A percentile compares a stretch with the other conserved stretches of the same genome.
phyloP scores from a whole-genome alignment of 2,113 vertebrate species.

The Thamnophis sirtalis region DNA sequence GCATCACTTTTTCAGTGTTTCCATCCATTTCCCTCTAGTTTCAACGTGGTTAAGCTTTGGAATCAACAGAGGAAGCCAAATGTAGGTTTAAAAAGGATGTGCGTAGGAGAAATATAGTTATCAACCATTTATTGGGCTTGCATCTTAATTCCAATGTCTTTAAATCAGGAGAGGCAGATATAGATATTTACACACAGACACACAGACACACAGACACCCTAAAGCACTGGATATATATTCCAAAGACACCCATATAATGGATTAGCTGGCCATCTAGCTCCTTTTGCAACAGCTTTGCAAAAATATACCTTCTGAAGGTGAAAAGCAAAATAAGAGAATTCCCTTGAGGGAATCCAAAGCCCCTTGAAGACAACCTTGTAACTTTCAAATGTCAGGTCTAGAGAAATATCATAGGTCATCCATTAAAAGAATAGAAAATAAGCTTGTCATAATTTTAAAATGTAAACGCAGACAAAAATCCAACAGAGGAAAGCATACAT shows the following conservation, averaged over 20 bases:
- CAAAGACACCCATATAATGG: neutral
- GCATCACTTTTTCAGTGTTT: neutral
- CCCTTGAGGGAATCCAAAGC: neutral
- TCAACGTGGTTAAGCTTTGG: neutral
- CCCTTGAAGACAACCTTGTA: neutral
- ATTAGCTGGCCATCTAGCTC: neutral
- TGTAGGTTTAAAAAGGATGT: no score
- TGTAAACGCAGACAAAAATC: neutral
- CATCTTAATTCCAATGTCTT: neutral
- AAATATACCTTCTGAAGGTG: neutral
- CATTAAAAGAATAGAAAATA: conserved; percentile 4
- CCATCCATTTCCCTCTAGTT: neutral
- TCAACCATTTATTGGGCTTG: neutral
- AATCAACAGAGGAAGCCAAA: neutral
- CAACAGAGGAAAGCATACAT: neutral
- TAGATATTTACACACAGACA: neutral
- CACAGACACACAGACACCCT: neutral
- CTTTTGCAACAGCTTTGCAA: neutral
- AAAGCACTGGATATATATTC: neutral
- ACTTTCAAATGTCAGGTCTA: neutral
- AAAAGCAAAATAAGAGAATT: neutral
- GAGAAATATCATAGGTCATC: neutral
- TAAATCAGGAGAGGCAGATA: neutral
- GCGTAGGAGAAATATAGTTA: no score
- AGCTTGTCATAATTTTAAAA: neutral